A percentile compares a stretch with the other conserved stretches of the same genome.
Evolutionary conservation across 2,888 invertebrate species (phyloP).

Genomic region (Pseudeuparius sepicola): DNA sequence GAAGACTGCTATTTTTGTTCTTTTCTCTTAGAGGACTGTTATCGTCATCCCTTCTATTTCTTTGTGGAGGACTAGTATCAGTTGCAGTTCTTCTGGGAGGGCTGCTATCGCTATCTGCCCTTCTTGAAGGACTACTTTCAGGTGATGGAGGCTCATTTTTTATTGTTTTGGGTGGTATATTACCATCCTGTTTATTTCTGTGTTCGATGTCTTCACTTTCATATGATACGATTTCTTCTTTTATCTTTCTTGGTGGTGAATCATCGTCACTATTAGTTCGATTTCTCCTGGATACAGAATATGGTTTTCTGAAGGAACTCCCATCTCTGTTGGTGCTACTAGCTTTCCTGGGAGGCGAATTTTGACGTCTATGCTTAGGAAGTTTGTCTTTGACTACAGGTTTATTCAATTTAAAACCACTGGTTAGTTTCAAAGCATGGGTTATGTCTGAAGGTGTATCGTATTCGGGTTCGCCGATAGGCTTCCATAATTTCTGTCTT

Average conservation of each 20-base stretch:
- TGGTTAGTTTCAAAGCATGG: constrained; percentile 15
- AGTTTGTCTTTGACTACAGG: constrained; percentile 4
- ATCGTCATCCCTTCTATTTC: constrained; percentile 4
- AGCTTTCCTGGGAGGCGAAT: constrained; percentile 13
- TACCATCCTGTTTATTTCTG: no score
- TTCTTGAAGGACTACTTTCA: constrained; percentile 14
- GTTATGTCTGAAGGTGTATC: constrained; percentile 8
- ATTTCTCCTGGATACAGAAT: constrained; percentile 4
- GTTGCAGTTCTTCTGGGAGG: constrained; percentile 28
- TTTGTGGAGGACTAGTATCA: constrained; percentile 19
- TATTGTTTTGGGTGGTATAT: constrained; percentile 17
- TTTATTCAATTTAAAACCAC: constrained; percentile 17
- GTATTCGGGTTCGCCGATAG: constrained; percentile 26
- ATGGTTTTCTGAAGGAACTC: neutral
- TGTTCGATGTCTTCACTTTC: no score
- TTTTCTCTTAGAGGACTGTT: constrained; percentile 1
- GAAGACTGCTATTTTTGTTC: neutral
- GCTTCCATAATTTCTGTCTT: constrained; percentile 34
- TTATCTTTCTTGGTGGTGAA: constrained; percentile 35
- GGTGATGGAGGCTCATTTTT: constrained; percentile 20
- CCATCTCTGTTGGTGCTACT: constrained; percentile 1
- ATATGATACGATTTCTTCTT: constrained; percentile 8
- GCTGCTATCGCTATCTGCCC: constrained; percentile 26
- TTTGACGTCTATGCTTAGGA: constrained; percentile 4
- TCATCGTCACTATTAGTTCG: constrained; percentile 27